phyloP scores from a whole-genome alignment of 53 echinoderm and acorn worm genomes.

The Mesocentrotus franciscanus region DNA sequence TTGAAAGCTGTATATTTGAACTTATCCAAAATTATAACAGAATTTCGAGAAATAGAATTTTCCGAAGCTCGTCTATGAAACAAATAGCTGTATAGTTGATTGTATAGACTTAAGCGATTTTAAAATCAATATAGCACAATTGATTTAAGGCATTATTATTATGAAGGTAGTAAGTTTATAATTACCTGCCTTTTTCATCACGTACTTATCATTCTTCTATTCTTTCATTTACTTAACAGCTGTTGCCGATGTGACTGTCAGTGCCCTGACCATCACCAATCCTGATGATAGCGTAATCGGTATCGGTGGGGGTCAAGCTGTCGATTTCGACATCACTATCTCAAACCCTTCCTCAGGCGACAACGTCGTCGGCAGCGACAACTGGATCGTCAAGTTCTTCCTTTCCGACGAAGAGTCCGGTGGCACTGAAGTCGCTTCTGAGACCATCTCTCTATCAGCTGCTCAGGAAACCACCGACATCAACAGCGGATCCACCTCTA shows the following conservation, averaged over 20 bases:
- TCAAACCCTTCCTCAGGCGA: slow-evolving; percentile 55
- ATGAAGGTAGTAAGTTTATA: neutral
- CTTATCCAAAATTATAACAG: neutral
- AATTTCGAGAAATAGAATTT: neutral
- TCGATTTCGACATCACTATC: slow-evolving; percentile 73
- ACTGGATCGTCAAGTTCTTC: slow-evolving; percentile 71
- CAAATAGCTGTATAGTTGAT: too few relatives aligned
- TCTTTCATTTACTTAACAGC: slow-evolving; percentile 40
- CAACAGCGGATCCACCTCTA: slow-evolving; percentile 57
- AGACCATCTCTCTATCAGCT: slow-evolving; percentile 57
- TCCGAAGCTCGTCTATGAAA: neutral
- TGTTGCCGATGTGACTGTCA: slow-evolving; percentile 68
- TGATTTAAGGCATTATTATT: neutral
- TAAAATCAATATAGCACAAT: neutral
- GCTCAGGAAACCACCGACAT: slow-evolving; percentile 70
- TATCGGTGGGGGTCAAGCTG: slow-evolving; percentile 78
- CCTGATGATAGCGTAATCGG: slow-evolving; percentile 73
- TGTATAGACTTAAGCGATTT: neutral
- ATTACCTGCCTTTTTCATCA: neutral
- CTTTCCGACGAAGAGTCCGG: slow-evolving; percentile 64
- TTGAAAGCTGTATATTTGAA: neutral
- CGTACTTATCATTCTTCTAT: neutral
- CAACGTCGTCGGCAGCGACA: slow-evolving; percentile 72
- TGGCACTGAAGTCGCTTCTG: slow-evolving; percentile 62
- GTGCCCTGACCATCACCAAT: slow-evolving; percentile 71